Evolutionary conservation across 2,797 vertebrate species (phyloP), one percentile per base, ranked within the genome.

Genomic region (Odontamblyopus lacepedii): DNA sequence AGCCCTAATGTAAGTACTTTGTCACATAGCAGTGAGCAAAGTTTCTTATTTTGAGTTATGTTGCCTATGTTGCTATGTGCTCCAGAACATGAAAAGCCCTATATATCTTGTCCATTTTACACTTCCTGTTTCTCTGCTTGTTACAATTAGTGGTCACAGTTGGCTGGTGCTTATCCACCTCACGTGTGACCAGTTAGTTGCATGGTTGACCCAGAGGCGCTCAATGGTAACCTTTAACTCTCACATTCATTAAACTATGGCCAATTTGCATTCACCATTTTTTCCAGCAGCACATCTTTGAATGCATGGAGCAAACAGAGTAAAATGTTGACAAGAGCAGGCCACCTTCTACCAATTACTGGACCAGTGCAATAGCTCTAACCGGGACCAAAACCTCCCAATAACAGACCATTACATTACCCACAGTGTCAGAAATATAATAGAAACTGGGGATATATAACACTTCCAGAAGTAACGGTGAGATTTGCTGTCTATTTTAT

Each of bases 281-380:
- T 63, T 38, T 38, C 19, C 30, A 63, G 61, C 32, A n/a, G 32
- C 8, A 2, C 9, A 8, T 35, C 16, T n/a, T 4, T 3, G 9
- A 18, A 62, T 60, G n/a, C 60, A 9, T 5, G 19, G 62, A 23
- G 4, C 19, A 63, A 11, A 35, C 4, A 41, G 13, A 79, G 75
- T 68, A 71, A 79, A 79, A 84, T 73, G 70, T 29, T 5, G 15
- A 11, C 65, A 50, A 50, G 41, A 26, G 6, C 41, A 23, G 12
- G n/a, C n/a, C 62, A 41, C 62, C n/a, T 15, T 63, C 62, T 44
- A 6, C 62, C 62, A 63, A 63, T 63, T 44, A 63, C 30, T 63
- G 7, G 3, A 38, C 18, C 32, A 63, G 18, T 32, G 11, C 30
- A 9, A 63, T 18, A 30, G 30, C 35, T 18, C 29, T 11, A 63